phyloP scores from a whole-genome alignment of 2,888 invertebrate species.

The Axea sp. region DNA sequence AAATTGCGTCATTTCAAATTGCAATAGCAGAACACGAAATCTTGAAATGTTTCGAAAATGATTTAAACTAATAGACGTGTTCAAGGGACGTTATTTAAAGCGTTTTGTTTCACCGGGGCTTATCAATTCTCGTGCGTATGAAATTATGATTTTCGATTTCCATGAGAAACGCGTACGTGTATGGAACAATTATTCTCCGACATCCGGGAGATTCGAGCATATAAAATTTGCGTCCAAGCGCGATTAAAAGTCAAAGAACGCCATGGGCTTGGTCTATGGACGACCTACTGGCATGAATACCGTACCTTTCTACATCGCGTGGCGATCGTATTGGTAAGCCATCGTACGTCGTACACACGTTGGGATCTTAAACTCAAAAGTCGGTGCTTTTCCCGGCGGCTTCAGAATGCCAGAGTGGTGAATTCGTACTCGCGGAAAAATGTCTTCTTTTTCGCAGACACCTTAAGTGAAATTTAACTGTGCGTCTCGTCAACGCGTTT shows the following conservation, averaged over 20 bases:
- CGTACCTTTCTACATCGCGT: constrained; percentile 69
- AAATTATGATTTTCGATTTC: no score
- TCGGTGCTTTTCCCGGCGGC: background rate
- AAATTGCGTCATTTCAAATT: no score
- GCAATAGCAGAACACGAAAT: no score
- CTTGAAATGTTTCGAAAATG: no score
- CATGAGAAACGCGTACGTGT: background rate
- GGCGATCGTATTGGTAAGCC: constrained; percentile 49
- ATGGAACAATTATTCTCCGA: constrained; percentile 43
- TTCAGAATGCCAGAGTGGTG: background rate
- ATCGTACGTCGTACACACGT: constrained; percentile 11
- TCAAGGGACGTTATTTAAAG: no score
- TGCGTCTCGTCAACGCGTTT: no score
- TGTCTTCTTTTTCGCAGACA: constrained; percentile 23
- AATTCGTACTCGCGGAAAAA: constrained; percentile 13
- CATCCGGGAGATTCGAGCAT: constrained; percentile 62
- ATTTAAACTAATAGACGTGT: no score
- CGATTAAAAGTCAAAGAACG: constrained; percentile 64
- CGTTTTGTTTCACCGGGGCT: no score
- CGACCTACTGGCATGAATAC: constrained; percentile 76
- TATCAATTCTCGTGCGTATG: no score
- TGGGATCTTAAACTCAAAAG: constrained; percentile 5
- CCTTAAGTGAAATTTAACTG: constrained; percentile 27
- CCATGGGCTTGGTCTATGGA: constrained; percentile 74
- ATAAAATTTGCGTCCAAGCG: constrained; percentile 57